Evolutionary conservation across 2,113 vertebrate species (phyloP).

Genomic region (Thermophis baileyi): DNA sequence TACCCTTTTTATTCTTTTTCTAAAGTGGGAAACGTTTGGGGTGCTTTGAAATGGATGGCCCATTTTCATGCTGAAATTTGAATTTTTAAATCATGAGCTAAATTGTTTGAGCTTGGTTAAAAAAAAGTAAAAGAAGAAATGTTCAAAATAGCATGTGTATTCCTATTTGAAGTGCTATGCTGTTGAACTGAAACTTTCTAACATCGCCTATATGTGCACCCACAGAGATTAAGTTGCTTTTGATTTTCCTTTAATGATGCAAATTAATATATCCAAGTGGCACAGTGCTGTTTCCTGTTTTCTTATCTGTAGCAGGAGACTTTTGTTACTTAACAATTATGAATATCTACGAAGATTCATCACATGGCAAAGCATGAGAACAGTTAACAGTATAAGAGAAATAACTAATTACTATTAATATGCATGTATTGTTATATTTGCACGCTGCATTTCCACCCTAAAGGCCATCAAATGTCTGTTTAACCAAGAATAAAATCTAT

Average conservation of each 20-base stretch:
- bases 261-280: background rate
- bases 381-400: background rate
- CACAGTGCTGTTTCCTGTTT: background rate
- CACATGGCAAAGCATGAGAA: background rate
- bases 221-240: background rate
- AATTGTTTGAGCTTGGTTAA: background rate
- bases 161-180: background rate
- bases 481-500: background rate
- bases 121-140: background rate
- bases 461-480: background rate
- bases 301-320: background rate
- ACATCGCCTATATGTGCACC: background rate
- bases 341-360: background rate
- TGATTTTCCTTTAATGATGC: background rate
- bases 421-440: background rate
- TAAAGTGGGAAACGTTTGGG: background rate
- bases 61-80: background rate
- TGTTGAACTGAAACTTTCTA: background rate
- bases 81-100: background rate
- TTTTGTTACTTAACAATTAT: background rate
- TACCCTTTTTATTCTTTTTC: background rate
- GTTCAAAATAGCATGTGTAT: background rate
- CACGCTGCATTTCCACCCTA: background rate
- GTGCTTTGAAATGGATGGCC: background rate
- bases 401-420: background rate